Base-by-base conservation (phyloP, 2,888 invertebrate genomes). In the Thymelicus acteon region DNA sequence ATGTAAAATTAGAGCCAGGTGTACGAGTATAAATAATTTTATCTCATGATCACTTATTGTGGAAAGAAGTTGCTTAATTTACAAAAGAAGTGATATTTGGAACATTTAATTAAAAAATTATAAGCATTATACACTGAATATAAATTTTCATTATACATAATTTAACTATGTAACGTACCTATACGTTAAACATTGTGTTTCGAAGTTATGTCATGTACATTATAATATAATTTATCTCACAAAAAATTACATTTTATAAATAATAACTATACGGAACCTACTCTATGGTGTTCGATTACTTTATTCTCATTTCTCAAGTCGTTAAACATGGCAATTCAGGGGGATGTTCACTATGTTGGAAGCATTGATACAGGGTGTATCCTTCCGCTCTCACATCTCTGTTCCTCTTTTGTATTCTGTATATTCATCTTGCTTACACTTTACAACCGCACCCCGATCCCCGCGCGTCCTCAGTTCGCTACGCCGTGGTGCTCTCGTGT, bases 361-460 rank as follows among this genome's bases (percentile, higher is more conserved):
- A 78, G 78, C 80, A 83, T 77, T 90, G 88, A 69, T 65, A 76
- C 60, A 61, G 74, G 75, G 75, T 73, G 81, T 82, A 85, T 90
- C 88, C 89, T 89, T 91, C 92, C 91, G 90, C 80, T 86, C 80
- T 77, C 77, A 78, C 77, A 73, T 84, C 86, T 86, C 86, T 74
- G 75, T 87, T 81, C 74, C 77, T 82, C 86, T 80, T 82, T 82
- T 78, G 81, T 80, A 73, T 73, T 71, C 75, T 74, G 65, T 72
- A 70, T 78, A 74, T 69, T 70, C 72, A 77, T 89, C 87, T 78
- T 75, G 80, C 75, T 89, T 80, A 72, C 82, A 80, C 87, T 73
- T 79, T 71, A 69, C 7, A 75, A 77, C 73, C 72, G 74, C 78
- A 77, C 74, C 75, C 65, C 60, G 76, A 79, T 79, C 58, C 78